Conservation (phyloP, 2,888 invertebrate genomes). For the Caenorhabditis sp. region DNA sequence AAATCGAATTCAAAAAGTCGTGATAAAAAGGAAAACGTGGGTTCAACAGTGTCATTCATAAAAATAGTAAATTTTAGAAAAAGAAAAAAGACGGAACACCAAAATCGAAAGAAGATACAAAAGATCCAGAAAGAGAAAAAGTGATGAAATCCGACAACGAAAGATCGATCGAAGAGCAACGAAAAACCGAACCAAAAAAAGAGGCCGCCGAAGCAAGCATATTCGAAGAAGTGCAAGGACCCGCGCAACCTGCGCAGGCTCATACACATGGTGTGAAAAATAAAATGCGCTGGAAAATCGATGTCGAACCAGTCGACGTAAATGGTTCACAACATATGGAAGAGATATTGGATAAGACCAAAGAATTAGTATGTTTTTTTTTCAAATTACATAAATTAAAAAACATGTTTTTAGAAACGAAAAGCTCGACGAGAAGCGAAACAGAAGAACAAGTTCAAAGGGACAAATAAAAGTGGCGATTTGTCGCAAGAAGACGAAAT, state of each 20-base stretch:
- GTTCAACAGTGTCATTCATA: too few relatives aligned
- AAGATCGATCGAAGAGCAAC: slow-evolving; percentile 1
- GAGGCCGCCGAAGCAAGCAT: slow-evolving; percentile 23
- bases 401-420: background rate
- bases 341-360: slow-evolving; percentile 14
- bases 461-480: background rate
- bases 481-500: slow-evolving; percentile 1
- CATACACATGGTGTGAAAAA: slow-evolving; percentile 25
- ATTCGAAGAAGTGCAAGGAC: slow-evolving; percentile 26
- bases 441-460: background rate
- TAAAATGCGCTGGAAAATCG: slow-evolving; percentile 35
- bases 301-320: slow-evolving; percentile 25
- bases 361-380: background rate
- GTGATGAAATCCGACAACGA: background rate
- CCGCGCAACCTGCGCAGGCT: slow-evolving; percentile 15
- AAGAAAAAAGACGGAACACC: background rate
- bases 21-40: background rate
- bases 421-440: background rate
- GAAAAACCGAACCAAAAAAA: background rate
- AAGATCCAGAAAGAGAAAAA: slow-evolving; percentile 1
- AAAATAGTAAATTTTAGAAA: background rate
- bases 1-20: background rate
- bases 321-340: slow-evolving; percentile 22
- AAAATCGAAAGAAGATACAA: background rate
- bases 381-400: background rate